phyloP scores from a whole-genome alignment of 2,888 invertebrate species.

The Helobdella robusta region DNA sequence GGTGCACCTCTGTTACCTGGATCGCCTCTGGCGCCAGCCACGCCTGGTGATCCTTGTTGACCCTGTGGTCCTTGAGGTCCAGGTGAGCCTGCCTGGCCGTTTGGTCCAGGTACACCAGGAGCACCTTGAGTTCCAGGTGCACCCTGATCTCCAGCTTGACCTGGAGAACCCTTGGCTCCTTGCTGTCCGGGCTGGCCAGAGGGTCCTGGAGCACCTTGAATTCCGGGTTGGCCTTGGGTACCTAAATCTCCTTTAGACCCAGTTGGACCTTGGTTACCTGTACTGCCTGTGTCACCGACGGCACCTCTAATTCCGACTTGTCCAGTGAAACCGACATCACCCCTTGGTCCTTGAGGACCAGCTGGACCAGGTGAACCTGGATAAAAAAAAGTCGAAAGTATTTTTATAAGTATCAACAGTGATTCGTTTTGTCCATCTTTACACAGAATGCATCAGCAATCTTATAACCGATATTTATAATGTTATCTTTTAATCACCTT shows the following conservation, averaged over 20 bases:
- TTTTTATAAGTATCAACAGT: too few relatives aligned
- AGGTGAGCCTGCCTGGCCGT: constrained; percentile 54
- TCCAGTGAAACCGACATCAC: too few relatives aligned
- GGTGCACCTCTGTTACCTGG: constrained; percentile 14
- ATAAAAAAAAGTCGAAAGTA: too few relatives aligned
- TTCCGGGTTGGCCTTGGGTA: constrained; percentile 13
- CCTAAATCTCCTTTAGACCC: constrained; percentile 27
- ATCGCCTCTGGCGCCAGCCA: constrained; percentile 9
- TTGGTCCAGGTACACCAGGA: constrained; percentile 9
- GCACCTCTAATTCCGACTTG: constrained; percentile 8
- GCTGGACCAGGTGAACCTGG: constrained; percentile 24
- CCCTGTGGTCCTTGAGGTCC: constrained; percentile 28
- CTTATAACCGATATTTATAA: too few relatives aligned
- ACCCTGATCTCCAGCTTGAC: constrained; percentile 20
- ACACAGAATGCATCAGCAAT: too few relatives aligned
- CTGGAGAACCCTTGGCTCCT: constrained; percentile 6
- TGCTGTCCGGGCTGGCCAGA: constrained; percentile 1
- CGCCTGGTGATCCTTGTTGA: constrained; percentile 26
- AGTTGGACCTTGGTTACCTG: constrained; percentile 28
- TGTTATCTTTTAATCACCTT: too few relatives aligned
- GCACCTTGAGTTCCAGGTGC: constrained; percentile 16
- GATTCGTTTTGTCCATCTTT: too few relatives aligned
- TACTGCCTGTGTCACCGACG: neutral
- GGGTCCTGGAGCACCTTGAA: constrained; percentile 6
- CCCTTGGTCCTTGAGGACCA: constrained; percentile 21